Evolutionary conservation across 2,797 vertebrate species (phyloP).

Genomic region (Myripristis jacobus): DNA sequence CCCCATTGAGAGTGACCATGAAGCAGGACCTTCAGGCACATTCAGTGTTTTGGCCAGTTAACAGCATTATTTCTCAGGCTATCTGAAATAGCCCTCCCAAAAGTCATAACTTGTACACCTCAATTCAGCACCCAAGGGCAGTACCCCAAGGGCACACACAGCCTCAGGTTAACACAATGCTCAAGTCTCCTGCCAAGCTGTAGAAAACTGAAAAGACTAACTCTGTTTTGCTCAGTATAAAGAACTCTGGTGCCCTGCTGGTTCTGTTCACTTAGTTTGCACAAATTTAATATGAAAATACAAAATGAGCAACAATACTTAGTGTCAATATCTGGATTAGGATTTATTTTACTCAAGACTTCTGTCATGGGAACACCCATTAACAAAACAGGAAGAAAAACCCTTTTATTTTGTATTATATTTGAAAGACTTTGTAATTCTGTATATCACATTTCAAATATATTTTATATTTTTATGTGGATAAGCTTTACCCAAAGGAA

Average conservation of each 20-base stretch:
- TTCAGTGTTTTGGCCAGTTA: slow-evolving; percentile 57
- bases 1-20: slow-evolving; percentile 31
- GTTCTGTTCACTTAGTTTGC: slow-evolving; percentile 21
- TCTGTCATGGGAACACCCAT: no score
- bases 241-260: slow-evolving; percentile 17
- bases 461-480: not conserved
- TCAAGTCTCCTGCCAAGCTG: slow-evolving; percentile 5
- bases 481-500: not conserved
- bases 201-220: no score
- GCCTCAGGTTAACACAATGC: slow-evolving; percentile 61
- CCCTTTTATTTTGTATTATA: not conserved
- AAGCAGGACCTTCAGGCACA: slow-evolving; percentile 51
- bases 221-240: not conserved
- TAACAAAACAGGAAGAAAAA: not conserved
- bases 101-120: slow-evolving; percentile 61
- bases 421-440: not conserved
- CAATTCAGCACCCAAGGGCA: slow-evolving; percentile 60
- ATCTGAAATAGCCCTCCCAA: slow-evolving; percentile 46
- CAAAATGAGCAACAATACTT: not conserved
- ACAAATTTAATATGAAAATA: not conserved
- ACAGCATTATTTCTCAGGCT: slow-evolving; percentile 58
- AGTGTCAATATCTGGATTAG: not conserved
- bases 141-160: slow-evolving; percentile 62
- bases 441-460: not conserved
- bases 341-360: no score